These are phyloP conservation scores for Hypanus sabinus DNA, from an alignment of 2,113 vertebrate species.

Conservation along the genomic window DNA sequence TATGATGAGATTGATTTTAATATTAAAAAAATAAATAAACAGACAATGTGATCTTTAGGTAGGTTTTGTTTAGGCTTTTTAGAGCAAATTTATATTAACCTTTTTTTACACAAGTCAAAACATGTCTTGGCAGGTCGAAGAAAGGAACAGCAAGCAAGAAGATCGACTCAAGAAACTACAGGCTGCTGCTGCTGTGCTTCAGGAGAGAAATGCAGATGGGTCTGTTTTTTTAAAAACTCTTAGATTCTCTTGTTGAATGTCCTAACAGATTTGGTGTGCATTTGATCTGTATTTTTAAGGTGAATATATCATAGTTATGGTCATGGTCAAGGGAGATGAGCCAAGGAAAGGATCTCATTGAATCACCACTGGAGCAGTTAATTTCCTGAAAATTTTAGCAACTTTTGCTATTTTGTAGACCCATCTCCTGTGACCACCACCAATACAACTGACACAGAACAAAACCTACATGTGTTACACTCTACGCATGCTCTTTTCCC, in stretches of 20 bases:
- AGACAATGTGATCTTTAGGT: neutral
- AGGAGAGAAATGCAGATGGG: conserved; percentile 69
- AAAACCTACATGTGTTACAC: too few relatives aligned
- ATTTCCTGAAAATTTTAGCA: too few relatives aligned
- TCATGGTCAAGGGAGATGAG: too few relatives aligned
- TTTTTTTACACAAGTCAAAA: neutral
- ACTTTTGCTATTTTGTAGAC: too few relatives aligned
- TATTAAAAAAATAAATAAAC: neutral
- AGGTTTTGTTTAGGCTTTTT: neutral
- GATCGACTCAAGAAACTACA: conserved; percentile 74
- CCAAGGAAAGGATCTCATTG: too few relatives aligned
- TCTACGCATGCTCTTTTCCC: too few relatives aligned
- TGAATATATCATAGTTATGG: too few relatives aligned
- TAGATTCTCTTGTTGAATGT: neutral
- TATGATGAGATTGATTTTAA: neutral
- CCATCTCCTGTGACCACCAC: too few relatives aligned
- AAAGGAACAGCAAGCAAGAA: conserved; percentile 73
- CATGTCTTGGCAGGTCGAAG: conserved; percentile 60
- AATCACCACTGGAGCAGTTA: too few relatives aligned
- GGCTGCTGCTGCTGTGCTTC: conserved; percentile 67
- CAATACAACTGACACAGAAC: too few relatives aligned
- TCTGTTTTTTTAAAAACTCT: neutral
- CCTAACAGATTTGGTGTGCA: neutral
- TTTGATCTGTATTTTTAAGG: too few relatives aligned
- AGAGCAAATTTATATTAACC: neutral